phyloP scores from a whole-genome alignment of 2,797 vertebrate species.

The Cryptoblepharus egeriae region DNA sequence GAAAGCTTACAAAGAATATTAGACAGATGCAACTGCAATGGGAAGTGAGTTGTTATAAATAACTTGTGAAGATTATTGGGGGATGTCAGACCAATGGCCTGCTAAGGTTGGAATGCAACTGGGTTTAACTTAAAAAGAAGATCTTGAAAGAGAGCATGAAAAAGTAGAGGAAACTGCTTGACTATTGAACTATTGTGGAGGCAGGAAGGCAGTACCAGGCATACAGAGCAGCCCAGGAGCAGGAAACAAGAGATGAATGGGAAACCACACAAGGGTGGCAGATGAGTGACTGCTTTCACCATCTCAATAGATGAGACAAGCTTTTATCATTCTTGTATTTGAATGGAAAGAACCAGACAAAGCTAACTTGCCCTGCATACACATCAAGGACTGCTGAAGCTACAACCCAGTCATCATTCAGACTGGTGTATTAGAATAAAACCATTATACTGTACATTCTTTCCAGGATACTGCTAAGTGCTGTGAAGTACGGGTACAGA shows the following conservation, averaged over 20 bases:
- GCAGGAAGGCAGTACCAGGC: not conserved
- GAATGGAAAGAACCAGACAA: not conserved
- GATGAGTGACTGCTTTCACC: not conserved
- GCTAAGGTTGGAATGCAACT: not conserved
- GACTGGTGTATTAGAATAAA: not conserved
- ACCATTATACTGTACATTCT: rapidly evolving
- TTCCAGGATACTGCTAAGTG: not conserved
- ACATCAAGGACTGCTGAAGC: not conserved
- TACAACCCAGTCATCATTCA: not conserved
- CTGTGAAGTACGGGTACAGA: not conserved
- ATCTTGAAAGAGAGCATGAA: not conserved
- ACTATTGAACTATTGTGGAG: not conserved
- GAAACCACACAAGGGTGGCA: not conserved
- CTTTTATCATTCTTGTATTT: constrained; percentile 6
- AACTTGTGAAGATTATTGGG: not conserved
- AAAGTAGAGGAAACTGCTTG: not conserved
- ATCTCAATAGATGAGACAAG: constrained; percentile 2
- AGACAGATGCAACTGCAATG: not conserved
- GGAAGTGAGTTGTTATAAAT: not conserved
- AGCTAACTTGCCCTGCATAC: not conserved
- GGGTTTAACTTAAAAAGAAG: constrained; percentile 1
- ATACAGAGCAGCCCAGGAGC: not conserved
- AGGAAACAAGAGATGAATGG: constrained; percentile 5
- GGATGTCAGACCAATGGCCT: not conserved
- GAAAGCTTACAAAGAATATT: not conserved